Evolutionary conservation across 2,888 invertebrate species (phyloP), one percentile per base, ranked within the genome.

Genomic region (Kryphioiulus occultus): DNA sequence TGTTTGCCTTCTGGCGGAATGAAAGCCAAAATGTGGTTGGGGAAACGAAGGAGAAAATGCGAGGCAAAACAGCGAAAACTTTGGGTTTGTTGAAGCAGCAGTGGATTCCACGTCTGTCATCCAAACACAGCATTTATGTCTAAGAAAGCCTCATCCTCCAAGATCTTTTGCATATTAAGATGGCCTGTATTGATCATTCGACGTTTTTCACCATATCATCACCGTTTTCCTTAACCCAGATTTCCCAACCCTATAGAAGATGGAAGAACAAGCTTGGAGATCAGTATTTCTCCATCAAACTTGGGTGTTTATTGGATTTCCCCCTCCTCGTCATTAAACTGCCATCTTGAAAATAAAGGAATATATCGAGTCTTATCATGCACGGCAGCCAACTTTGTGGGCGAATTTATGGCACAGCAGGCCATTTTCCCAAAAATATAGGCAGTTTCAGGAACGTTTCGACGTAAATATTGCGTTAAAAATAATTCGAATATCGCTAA

Each of bases 1-100:
- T 68, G 68, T 68, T 68, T 68, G 68, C 68, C 68, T 68, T 68
- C 68, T 26, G 68, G 68, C 68, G 68, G 68, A 68, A 26, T 68
- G 26, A 68, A 68, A 68, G 68, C 26, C 68, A 68, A 68, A 26
- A 68, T 26, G 68, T 68, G 68, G 68, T 68, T 68, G 19, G 26
- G 68, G 68, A 68, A 68, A 68, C 68, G 68, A 68, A 68, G 68
- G 68, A 68, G 68, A 68, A 68, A 68, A 68, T 26, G 26, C 2
- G 26, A 26, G 12, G 68, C 7, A 26, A 68, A 68, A 26, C 68
- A 26, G 68, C 68, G 26, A 68, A 68, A 68, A 10, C 7, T 7
- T 68, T 19, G 53, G 19, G 19, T 53, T 47, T 15, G 47, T 19
- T n/a, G n/a, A 22, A 22, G 59, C 59, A 10, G 15, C 4, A n/a